Base-by-base conservation (phyloP, 2,888 invertebrate species). In the Axea sp. region DNA sequence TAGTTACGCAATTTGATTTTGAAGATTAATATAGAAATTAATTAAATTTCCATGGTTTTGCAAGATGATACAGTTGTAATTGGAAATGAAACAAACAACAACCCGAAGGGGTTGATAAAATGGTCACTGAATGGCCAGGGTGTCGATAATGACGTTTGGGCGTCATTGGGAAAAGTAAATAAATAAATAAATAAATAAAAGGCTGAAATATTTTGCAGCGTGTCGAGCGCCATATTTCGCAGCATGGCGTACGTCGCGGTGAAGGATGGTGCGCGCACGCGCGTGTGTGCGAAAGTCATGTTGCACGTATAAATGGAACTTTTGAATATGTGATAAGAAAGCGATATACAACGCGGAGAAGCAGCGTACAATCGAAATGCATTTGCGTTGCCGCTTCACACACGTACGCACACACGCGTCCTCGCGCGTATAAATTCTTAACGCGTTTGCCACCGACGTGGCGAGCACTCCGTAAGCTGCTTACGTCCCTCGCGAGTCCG, bases 271-370 rank as follows among this genome's bases (percentile, higher is more conserved):
- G 28, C 15, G 31, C 41, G 51, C 45, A n/a, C 8, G 51, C 31
- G 28, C 37, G 37, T 8, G 51, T 24, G 39, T 59, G 35, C 53
- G 45, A 59, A 67, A 41, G 59, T 35, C 35, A 43, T 35, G 49
- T 67, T 26, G 35, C 49, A 43, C 35, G 47, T 37, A 51, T 64
- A 65, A 67, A 73, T 51, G 60, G 35, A 53, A 47, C 59, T 53
- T 53, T 55, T 73, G 73, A 67, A 65, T 64, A 64, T 64, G 71
- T 73, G 60, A 67, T 73, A 73, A 73, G 73, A 73, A 73, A 73
- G 47, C 72, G 51, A 72, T 64, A 65, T 33, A 65, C 17, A 51
- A 30, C 35, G 59, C 37, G 12, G 41, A 9, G 33, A n/a, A 43
- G 12, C 19, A 15, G 43, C 19, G 35, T 51, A 45, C 62, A 71